A percentile compares a stretch with the other conserved stretches of the same genome.
Evolutionary conservation across 1,140 invertebrate genomes (phyloP).

Genomic region (Heliconius melpomene): DNA sequence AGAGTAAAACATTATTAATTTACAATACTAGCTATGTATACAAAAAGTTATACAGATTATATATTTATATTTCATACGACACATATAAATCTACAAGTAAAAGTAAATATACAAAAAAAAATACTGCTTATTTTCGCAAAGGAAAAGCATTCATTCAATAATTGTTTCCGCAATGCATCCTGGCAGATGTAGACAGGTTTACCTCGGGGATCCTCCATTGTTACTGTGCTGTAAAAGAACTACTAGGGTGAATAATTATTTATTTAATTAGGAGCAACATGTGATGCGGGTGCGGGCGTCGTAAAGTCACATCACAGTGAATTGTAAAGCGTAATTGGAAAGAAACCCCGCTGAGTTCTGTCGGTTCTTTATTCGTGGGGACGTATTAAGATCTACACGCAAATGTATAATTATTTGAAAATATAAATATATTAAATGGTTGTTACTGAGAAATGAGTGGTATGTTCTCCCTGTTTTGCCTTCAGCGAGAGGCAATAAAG

Average conservation of each 20-base stretch:
- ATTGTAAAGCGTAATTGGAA: constrained; percentile 40
- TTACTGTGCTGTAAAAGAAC: constrained; percentile 30
- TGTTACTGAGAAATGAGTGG: neutral
- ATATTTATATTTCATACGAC: neutral
- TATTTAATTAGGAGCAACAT: constrained; percentile 42
- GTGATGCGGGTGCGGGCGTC: constrained; percentile 38
- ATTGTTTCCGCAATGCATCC: constrained; percentile 39
- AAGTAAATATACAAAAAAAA: constrained; percentile 18
- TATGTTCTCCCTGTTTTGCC: neutral
- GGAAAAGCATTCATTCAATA: constrained; percentile 38
- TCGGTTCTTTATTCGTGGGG: constrained; percentile 37
- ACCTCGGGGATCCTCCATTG: constrained; percentile 36
- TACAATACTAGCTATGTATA: too few species aligned
- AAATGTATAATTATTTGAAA: constrained; percentile 24
- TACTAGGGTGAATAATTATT: constrained; percentile 39
- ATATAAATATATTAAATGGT: constrained; percentile 17
- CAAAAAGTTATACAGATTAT: neutral
- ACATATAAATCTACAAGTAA: neutral
- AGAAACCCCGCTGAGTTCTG: constrained; percentile 35
- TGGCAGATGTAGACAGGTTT: constrained; percentile 34
- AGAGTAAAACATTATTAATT: too few species aligned
- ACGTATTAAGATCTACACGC: constrained; percentile 32
- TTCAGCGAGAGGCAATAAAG: too few species aligned
- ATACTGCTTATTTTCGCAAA: constrained; percentile 31
- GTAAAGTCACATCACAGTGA: constrained; percentile 37